Conservation (phyloP, 2,888 invertebrate species). For the Steinernema scapterisci region DNA sequence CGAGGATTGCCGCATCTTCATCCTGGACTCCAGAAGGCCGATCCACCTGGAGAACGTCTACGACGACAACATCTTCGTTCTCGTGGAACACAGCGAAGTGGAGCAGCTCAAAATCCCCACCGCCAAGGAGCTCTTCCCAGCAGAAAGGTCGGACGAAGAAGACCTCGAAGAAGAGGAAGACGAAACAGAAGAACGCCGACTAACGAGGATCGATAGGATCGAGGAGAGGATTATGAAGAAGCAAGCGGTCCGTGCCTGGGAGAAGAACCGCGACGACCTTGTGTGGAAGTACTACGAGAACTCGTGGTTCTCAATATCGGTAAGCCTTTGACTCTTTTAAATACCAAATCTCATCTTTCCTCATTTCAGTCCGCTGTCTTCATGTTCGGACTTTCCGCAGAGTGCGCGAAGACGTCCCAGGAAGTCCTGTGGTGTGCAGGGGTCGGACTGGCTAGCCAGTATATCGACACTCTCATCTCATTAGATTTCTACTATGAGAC, state of each 20-base stretch:
- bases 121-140: slow-evolving; percentile 36
- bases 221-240: slow-evolving; percentile 40
- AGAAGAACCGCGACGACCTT: slow-evolving; percentile 46
- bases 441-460: slow-evolving; percentile 57
- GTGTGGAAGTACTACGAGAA: slow-evolving; percentile 61
- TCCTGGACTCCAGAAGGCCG: slow-evolving; percentile 61
- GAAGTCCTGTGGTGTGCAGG: slow-evolving; percentile 60
- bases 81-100: slow-evolving; percentile 43
- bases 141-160: slow-evolving; percentile 40
- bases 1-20: slow-evolving; percentile 43
- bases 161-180: slow-evolving; percentile 44
- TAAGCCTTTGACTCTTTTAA: slow-evolving; percentile 24
- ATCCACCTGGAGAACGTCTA: slow-evolving; percentile 61
- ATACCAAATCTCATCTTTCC: not conserved
- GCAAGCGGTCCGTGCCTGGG: slow-evolving; percentile 52
- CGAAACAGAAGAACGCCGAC: too few relatives aligned
- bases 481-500: slow-evolving; percentile 52
- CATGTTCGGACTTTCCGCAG: slow-evolving; percentile 55
- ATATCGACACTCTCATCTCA: slow-evolving; percentile 54
- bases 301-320: slow-evolving; percentile 51
- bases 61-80: slow-evolving; percentile 44
- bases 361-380: slow-evolving; percentile 46
- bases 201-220: slow-evolving; percentile 33
- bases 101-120: slow-evolving; percentile 35
- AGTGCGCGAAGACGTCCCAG: slow-evolving; percentile 51